Base-by-base conservation (phyloP, 2,888 invertebrate genomes). In the Eilema sororculum region DNA sequence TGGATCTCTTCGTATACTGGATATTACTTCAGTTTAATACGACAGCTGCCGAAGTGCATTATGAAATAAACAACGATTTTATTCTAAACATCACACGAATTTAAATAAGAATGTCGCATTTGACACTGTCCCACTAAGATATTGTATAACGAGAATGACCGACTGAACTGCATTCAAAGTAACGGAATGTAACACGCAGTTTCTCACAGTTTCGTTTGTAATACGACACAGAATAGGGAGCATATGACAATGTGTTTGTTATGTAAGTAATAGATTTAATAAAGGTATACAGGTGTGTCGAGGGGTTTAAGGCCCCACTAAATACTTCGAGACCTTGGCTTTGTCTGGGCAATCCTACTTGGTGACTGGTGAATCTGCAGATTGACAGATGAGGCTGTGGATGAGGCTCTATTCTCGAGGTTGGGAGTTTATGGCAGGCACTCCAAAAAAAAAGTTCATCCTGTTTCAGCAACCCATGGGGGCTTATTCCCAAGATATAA, bases 101-200 rank as follows among this genome's bases (percentile, higher is more conserved):
- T 75, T 80, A 67, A 71, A 71, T 77, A 74, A 10, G 59, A 74
- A 74, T 46, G 33, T 30, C 22, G 22, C 24, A 33, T 78, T 67
- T 62, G 62, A 67, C 68, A 70, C 56, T 68, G 61, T 24, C 69
- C 71, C 56, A 25, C 37, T 73, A 71, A 28, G 61, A 30, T 24
- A 57, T 37, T 65, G 24, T 65, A 30, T 33, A 65, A 65, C 33
- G 41, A 73, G 67, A 73, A 56, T 67, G 56, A 60, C 61, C 65
- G 58, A 65, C 70, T 58, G 37, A 65, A 69, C 33, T 68, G 65
- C 46, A 58, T 78, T 70, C 65, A 37, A 56, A 28, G 64, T 64
- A 72, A 33, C 28, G 22, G 22, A 12, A 41, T 20, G 1, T 16
- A 30, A 46, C 16, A 58, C 24, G 72, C 65, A n/a, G 65, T 67